These are phyloP conservation scores for Meloidogyne hapla DNA, from an alignment of 1,140 invertebrate genomes.

Conservation along the genomic window DNA sequence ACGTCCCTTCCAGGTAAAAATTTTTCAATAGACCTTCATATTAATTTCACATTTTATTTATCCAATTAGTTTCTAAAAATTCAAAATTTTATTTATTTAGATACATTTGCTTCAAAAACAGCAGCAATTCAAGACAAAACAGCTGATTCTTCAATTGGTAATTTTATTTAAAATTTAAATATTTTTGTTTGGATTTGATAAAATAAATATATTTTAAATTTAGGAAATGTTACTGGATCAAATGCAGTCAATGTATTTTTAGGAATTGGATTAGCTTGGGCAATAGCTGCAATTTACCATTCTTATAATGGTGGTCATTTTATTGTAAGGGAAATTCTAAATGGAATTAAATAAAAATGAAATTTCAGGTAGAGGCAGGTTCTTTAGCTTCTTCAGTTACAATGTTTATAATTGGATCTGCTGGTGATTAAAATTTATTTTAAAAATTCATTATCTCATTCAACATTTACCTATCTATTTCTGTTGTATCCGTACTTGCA, in stretches of 20 bases:
- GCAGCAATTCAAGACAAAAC: constrained; percentile 93
- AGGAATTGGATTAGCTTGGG: constrained; percentile 65
- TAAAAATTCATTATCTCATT: too few species aligned
- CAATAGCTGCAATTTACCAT: constrained; percentile 59
- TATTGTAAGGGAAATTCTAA: constrained; percentile 10
- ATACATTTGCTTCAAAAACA: constrained; percentile 97
- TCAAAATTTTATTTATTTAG: constrained; percentile 1
- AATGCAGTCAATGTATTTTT: constrained; percentile 87
- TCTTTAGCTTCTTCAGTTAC: constrained; percentile 69
- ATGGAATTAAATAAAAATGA: not conserved
- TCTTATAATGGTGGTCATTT: constrained; percentile 49
- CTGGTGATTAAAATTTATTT: constrained; percentile 24
- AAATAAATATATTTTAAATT: not conserved
- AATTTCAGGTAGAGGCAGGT: constrained; percentile 36
- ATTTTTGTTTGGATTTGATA: too few species aligned
- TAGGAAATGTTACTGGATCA: constrained; percentile 90
- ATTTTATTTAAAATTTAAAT: not conserved
- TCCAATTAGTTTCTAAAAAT: too few species aligned
- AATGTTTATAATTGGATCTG: constrained; percentile 68
- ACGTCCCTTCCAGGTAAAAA: constrained; percentile 65
- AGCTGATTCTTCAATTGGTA: constrained; percentile 87
- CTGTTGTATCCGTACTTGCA: too few species aligned
- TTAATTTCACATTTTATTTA: too few species aligned
- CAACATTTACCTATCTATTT: too few species aligned
- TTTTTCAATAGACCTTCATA: too few species aligned